Base-by-base conservation (phyloP, 2,888 invertebrate genomes). In the Sylvicola cinctus region DNA sequence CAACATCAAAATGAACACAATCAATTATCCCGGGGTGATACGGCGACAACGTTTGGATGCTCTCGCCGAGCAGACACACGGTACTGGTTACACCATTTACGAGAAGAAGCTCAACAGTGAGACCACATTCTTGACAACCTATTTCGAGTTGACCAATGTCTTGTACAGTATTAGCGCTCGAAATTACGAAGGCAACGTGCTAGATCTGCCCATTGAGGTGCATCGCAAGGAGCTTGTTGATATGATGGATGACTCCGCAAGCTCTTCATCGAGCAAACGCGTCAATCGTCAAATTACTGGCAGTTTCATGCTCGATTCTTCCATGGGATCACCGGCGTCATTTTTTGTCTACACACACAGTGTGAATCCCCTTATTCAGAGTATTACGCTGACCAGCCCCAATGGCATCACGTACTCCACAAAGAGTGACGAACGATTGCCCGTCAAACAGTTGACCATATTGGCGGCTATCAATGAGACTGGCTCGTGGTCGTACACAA, bases 401-500 rank as follows among this genome's bases (percentile, higher is more conserved):
- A 60, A 58, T 14, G 62, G 63, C 29, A 50, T 57, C 14, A 51
- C 52, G 2, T 65, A 55, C 43, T 49, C 54, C 2, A 54, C 54
- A 3, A 50, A 61, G 35, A 64, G 61, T 29, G 66, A 67, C 43
- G 54, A 55, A 25, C 49, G 61, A 27, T 50, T 64, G 28, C 54
- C 57, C 4, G 56, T 63, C 16, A 66, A 64, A 44, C 58, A 66
- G 44, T 54, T 67, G 33, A 60, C 61, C 2, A 41, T 67, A 3
- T 51, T 57, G 10, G 60, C 63, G 0, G 59, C 58, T 34, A 60
- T 67, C 11, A 63, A 63, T 33, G 65, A 66, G 57, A 60, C 63
- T 28, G 70, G 70, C 11, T 61, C 63, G 1, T 70, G 70, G 70
- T 62, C 63, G 1, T 68, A 68, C 46, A 61, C 58, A 15, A 63